Conservation (phyloP, 2,888 invertebrate genomes). For the Eledona agricola region DNA sequence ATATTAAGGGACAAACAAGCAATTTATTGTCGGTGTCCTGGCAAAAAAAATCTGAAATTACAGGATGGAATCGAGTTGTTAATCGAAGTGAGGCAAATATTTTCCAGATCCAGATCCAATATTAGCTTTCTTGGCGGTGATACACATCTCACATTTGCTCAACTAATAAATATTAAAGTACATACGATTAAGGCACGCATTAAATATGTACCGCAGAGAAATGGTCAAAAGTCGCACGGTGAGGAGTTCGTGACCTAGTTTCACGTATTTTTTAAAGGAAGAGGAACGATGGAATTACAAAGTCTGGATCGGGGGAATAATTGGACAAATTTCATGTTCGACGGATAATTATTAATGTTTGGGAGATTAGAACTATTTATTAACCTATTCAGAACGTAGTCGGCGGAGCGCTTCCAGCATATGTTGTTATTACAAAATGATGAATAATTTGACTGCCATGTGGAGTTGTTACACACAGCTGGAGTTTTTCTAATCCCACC, state of each 20-base stretch:
- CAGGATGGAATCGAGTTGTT: conserved; percentile 3
- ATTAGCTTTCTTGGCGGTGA: conserved; percentile 17
- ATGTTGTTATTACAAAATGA: conserved; percentile 34
- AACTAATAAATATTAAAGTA: conserved; percentile 27
- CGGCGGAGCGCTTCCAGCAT: conserved; percentile 32
- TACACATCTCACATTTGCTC: conserved; percentile 21
- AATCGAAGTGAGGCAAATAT: conserved; percentile 30
- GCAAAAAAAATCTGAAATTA: conserved; percentile 1
- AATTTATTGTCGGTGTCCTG: background rate
- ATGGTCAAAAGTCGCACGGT: conserved; percentile 2
- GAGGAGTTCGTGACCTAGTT: conserved; percentile 5
- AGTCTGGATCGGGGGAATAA: conserved; percentile 1
- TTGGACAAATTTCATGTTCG: conserved; percentile 16
- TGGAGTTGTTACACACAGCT: conserved; percentile 21
- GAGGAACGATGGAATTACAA: conserved; percentile 6
- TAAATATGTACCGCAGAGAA: conserved; percentile 14
- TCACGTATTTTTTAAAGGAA: conserved; percentile 1
- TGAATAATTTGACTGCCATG: conserved; percentile 23
- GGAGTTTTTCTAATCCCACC: no score
- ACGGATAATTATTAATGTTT: conserved; percentile 18
- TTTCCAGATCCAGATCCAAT: conserved; percentile 23
- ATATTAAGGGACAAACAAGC: background rate
- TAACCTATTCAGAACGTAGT: conserved; percentile 31
- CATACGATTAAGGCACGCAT: conserved; percentile 15
- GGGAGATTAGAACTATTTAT: conserved; percentile 27